A percentile compares a stretch with the other conserved stretches of the same genome.
These are phyloP conservation scores for Penelope pileata DNA, from an alignment of 2,113 vertebrate genomes.

Conservation along the genomic window DNA sequence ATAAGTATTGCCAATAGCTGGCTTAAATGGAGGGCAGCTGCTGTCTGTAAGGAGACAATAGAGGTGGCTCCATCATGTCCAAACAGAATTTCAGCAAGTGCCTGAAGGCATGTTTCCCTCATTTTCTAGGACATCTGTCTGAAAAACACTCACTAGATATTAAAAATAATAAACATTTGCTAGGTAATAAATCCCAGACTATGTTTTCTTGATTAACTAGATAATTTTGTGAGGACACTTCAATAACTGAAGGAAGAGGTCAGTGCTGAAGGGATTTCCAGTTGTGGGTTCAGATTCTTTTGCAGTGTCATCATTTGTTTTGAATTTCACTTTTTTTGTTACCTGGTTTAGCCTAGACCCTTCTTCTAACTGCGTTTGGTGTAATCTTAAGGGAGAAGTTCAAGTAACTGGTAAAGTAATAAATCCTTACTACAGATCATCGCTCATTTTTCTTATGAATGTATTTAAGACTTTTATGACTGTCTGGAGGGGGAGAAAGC, in stretches of 20 bases:
- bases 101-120: background rate
- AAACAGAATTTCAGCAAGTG: background rate
- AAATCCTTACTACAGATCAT: conserved; percentile 49
- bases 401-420: conserved; percentile 41
- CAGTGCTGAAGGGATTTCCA: background rate
- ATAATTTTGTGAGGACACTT: conserved; percentile 15
- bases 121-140: conserved; percentile 23
- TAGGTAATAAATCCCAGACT: conserved; percentile 53
- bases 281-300: conserved; percentile 20
- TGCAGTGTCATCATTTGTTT: background rate
- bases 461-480: background rate
- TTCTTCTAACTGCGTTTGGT: background rate
- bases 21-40: background rate
- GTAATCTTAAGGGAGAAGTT: conserved; percentile 36
- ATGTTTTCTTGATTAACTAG: background rate
- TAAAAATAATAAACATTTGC: conserved; percentile 54
- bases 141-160: conserved; percentile 24
- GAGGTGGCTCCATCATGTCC: background rate
- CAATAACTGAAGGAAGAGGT: background rate
- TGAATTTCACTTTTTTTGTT: conserved; percentile 7
- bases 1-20: background rate
- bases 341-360: background rate
- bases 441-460: conserved; percentile 20
- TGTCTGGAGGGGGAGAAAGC: background rate
- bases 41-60: background rate